Percentiles rank a stretch among this genome's conserved stretches.
Conservation (phyloP, 2,113 vertebrate genomes). For the Dendrocopos noguchii region DNA sequence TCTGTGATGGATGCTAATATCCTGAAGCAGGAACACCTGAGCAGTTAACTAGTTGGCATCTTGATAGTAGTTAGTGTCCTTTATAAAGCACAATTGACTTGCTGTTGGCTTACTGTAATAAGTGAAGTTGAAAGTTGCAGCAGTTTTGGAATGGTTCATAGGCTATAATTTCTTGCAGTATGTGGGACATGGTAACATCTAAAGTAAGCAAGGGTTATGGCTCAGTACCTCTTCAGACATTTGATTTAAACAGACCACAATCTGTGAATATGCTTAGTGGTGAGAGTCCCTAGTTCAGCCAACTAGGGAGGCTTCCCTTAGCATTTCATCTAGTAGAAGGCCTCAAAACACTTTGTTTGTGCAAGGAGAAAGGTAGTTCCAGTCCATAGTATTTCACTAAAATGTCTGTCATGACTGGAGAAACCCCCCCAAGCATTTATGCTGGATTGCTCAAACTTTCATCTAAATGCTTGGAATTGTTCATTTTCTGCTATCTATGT, state of each 20-base stretch:
- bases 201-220: not conserved
- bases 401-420: not conserved
- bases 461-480: not conserved
- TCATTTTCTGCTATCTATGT: not conserved
- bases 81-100: not conserved
- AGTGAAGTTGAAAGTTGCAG: not conserved
- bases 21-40: constrained; percentile 33
- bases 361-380: not conserved
- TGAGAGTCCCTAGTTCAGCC: not conserved
- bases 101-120: not conserved
- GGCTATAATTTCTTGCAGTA: not conserved
- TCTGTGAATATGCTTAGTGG: not conserved
- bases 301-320: not conserved
- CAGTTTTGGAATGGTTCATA: constrained; percentile 12
- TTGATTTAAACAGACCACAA: not conserved
- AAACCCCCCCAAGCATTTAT: not conserved
- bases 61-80: not conserved
- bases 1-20: constrained; percentile 33
- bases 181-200: not conserved
- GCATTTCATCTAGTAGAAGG: not conserved
- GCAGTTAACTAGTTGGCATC: not conserved
- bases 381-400: not conserved
- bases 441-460: not conserved
- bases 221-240: not conserved
- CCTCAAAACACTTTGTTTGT: not conserved